Base-by-base conservation (phyloP, 2,113 vertebrate species). In the Hystrix cristata region DNA sequence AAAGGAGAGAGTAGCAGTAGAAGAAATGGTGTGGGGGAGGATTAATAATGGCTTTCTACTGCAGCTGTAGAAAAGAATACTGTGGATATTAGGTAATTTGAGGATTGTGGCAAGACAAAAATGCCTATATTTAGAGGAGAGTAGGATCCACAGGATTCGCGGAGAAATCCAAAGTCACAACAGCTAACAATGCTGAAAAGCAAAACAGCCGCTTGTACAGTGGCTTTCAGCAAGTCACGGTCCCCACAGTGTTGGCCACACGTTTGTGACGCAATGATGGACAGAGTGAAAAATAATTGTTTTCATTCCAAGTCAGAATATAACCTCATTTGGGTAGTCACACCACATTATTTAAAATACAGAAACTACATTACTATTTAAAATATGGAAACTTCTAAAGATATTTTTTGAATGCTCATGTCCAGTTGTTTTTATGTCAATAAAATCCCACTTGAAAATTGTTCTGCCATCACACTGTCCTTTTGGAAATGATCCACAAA, bases 231-330 rank as follows among this genome's bases (percentile, higher is more conserved):
- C 8, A 62, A 93, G 78, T 88, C 93, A 51, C 0, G 0, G 65
- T 4, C 43, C 12, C 57, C 25, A 2, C 25, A 31, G 11, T 2
- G 23, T 25, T 60, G 62, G 65, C 62, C n/a, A 18, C 64, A 67
- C 31, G 48, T n/a, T 59, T 29, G 10, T 27, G 21, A 90, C 76
- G 51, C 64, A 86, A 11, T 53, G 62, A 8, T 51, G 51, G 71
- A 90, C 79, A 78, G 72, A n/a, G 53, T 12, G 25, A 71, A 46
- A 76, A 94, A 81, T 80, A 80, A 84, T 5, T 69, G 60, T 34
- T 81, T 90, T 86, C 90, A 72, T 90, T 89, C 25, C 34, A 90
- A 92, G 89, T 96, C 80, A 67, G 48, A 92, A 59, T 4, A 23
- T 85, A 16, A 92, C 55, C n/a, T 4, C 57, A n/a, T 65, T 38